Conservation (phyloP, 2,797 vertebrate genomes). For the Varecia variegata region DNA sequence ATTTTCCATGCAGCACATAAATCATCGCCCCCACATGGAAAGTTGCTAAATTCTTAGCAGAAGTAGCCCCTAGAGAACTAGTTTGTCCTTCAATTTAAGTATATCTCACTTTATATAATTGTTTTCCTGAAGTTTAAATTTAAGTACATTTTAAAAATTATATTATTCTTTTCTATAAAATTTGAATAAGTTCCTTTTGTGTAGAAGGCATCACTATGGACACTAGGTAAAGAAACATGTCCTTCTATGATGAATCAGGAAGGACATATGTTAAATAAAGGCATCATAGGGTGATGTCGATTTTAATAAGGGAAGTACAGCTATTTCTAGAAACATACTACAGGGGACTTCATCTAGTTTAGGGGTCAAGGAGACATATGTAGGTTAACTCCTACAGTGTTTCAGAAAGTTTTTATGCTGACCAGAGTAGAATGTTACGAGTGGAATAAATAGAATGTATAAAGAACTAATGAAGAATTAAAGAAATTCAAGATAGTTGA, state of each 20-base stretch:
- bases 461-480: background rate
- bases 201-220: background rate
- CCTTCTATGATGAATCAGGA: background rate
- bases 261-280: background rate
- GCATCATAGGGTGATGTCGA: background rate
- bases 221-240: background rate
- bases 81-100: conserved; percentile 27
- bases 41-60: conserved; percentile 60
- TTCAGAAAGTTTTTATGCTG: background rate
- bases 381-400: background rate
- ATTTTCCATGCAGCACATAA: conserved; percentile 69
- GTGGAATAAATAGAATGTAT: background rate
- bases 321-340: background rate
- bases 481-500: background rate
- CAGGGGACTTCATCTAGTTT: background rate
- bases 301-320: background rate
- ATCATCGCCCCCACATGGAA: conserved; percentile 57
- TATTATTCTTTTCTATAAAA: conserved; percentile 32
- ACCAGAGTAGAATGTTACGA: background rate
- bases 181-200: background rate
- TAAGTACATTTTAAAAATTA: background rate
- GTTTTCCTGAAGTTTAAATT: conserved; percentile 45
- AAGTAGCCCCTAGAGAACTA: conserved; percentile 45
- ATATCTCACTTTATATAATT: background rate
- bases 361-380: background rate